Conservation (phyloP, 2,888 invertebrate species). For the Epinotia brunnichana region DNA sequence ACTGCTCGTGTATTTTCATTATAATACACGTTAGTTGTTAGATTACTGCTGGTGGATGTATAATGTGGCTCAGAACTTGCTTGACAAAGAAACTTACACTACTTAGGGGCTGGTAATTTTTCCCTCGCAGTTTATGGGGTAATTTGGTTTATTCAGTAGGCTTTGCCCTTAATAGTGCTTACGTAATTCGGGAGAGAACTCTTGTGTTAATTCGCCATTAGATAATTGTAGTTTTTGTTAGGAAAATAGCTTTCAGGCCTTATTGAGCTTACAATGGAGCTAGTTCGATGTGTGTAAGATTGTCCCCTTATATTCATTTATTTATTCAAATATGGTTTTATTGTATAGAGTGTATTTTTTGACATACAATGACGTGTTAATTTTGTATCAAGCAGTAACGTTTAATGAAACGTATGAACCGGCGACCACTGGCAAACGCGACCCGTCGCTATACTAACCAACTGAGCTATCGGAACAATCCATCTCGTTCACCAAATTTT, state of each 20-base stretch:
- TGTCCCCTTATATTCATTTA: no score
- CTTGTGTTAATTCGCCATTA: background rate
- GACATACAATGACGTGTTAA: background rate
- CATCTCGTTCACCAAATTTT: no score
- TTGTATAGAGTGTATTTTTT: no score
- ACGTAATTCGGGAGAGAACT: background rate
- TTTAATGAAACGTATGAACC: no score
- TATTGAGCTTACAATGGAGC: no score
- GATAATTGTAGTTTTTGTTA: background rate
- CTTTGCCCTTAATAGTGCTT: conserved; percentile 4
- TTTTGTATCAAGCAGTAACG: background rate
- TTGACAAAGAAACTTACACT: conserved; percentile 28
- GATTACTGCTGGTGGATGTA: background rate
- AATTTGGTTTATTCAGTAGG: conserved; percentile 23
- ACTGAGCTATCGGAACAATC: no score
- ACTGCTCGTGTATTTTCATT: no score
- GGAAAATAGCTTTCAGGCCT: no score
- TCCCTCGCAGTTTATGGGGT: conserved; percentile 13
- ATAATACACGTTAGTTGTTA: background rate
- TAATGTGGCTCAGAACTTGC: background rate
- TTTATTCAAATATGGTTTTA: no score
- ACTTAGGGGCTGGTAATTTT: conserved; percentile 22
- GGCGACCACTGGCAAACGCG: background rate
- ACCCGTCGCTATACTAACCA: background rate
- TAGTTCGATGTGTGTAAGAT: no score